These are phyloP conservation scores for Drosophila tristis DNA, from an alignment of 1,140 invertebrate species.

Conservation along the genomic window DNA sequence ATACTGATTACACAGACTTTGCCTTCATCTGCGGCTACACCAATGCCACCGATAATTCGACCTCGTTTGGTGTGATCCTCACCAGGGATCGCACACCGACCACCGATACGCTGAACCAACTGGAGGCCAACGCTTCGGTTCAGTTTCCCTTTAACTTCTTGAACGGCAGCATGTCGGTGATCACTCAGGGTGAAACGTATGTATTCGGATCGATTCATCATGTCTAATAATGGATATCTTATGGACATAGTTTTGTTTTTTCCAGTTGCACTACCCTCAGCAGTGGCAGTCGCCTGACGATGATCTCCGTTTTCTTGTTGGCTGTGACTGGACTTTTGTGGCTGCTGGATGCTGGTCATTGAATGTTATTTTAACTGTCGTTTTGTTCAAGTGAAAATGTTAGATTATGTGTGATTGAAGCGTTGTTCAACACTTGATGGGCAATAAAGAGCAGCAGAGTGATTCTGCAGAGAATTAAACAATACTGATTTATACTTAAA, in stretches of 20 bases:
- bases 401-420: no score
- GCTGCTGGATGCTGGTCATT: background rate
- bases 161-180: conserved; percentile 50
- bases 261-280: conserved; percentile 54
- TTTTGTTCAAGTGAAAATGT: no score
- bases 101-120: conserved; percentile 8
- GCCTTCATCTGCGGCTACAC: conserved; percentile 71
- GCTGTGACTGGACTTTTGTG: conserved; percentile 18
- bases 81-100: conserved; percentile 45
- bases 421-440: no score
- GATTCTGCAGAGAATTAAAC: no score
- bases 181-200: conserved; percentile 64
- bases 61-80: conserved; percentile 58
- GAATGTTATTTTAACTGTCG: background rate
- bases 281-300: conserved; percentile 40
- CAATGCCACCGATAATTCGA: conserved; percentile 51
- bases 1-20: conserved; percentile 56
- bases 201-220: conserved; percentile 7
- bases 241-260: conserved; percentile 17
- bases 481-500: no score
- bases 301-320: conserved; percentile 45
- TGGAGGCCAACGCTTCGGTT: conserved; percentile 30
- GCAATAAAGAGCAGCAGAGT: no score
- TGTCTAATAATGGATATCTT: background rate
- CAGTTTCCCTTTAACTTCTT: conserved; percentile 42